phyloP scores from a whole-genome alignment of 1,140 invertebrate genomes.

The Hestina assimilis region DNA sequence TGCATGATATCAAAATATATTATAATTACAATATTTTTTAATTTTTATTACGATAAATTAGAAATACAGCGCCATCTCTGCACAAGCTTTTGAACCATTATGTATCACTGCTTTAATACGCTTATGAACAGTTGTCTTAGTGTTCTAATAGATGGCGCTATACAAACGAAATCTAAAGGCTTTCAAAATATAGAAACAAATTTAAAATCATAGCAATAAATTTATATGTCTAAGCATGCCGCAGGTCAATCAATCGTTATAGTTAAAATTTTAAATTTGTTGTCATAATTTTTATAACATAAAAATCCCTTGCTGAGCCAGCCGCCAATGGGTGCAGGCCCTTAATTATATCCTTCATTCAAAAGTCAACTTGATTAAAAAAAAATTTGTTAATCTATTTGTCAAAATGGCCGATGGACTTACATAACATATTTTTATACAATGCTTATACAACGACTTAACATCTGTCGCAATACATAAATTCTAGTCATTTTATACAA shows the following conservation, averaged over 20 bases:
- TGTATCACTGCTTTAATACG: background rate
- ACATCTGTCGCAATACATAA: slow-evolving; percentile 14
- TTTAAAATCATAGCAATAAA: too few relatives aligned
- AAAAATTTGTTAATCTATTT: background rate
- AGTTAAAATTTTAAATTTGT: too few relatives aligned
- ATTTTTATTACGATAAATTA: background rate
- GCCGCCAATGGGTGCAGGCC: too few relatives aligned
- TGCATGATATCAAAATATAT: background rate
- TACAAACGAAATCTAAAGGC: too few relatives aligned
- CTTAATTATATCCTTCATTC: too few relatives aligned
- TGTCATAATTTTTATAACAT: too few relatives aligned
- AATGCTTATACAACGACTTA: slow-evolving; percentile 37
- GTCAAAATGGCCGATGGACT: slow-evolving; percentile 41
- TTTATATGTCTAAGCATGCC: too few relatives aligned
- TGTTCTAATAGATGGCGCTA: too few relatives aligned
- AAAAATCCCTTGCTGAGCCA: too few relatives aligned
- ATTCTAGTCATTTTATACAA: slow-evolving; percentile 16
- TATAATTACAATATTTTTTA: background rate
- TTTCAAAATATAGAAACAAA: too few relatives aligned
- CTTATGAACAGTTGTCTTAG: too few relatives aligned
- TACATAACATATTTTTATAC: slow-evolving; percentile 29
- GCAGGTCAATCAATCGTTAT: too few relatives aligned
- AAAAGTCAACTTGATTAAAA: background rate
- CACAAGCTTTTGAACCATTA: background rate
- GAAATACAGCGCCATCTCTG: background rate